Evolutionary conservation across 2,888 invertebrate genomes (phyloP).

Genomic region (Drosophila peninsularis): DNA sequence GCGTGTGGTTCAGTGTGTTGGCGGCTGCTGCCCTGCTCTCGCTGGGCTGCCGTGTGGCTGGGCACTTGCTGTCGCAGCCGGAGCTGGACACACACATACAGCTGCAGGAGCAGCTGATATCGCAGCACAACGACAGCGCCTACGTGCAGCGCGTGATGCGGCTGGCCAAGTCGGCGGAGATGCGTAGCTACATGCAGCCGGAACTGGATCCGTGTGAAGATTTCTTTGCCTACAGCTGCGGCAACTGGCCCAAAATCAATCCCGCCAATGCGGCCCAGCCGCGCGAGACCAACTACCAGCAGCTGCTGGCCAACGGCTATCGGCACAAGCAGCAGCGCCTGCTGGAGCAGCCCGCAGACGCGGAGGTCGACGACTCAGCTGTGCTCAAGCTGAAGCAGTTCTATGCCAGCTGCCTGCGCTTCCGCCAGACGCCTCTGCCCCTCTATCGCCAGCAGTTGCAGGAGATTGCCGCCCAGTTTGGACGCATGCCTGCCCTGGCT

Average conservation of each 20-base stretch:
- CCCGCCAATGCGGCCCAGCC: constrained; percentile 67
- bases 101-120: constrained; percentile 66
- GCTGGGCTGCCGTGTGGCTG: constrained; percentile 19
- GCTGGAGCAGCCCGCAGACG: constrained; percentile 57
- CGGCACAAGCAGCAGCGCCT: constrained; percentile 73
- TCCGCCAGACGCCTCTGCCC: constrained; percentile 31
- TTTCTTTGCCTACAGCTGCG: constrained; percentile 81
- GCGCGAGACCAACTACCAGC: constrained; percentile 74
- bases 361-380: constrained; percentile 48
- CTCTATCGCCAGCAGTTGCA: constrained; percentile 55
- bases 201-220: constrained; percentile 77
- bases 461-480: constrained; percentile 71
- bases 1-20: constrained; percentile 35
- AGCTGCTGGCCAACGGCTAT: constrained; percentile 67
- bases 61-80: constrained; percentile 50
- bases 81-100: constrained; percentile 64
- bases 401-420: constrained; percentile 76
- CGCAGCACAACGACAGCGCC: constrained; percentile 68
- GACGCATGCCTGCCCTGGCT: constrained; percentile 75
- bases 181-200: constrained; percentile 79
- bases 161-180: constrained; percentile 78
- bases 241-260: constrained; percentile 80
- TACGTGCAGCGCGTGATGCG: constrained; percentile 79
- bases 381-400: constrained; percentile 75
- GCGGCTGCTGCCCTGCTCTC: constrained; percentile 24